Conservation (phyloP, 2,113 vertebrate species). For the Copsychus sechellarum region DNA sequence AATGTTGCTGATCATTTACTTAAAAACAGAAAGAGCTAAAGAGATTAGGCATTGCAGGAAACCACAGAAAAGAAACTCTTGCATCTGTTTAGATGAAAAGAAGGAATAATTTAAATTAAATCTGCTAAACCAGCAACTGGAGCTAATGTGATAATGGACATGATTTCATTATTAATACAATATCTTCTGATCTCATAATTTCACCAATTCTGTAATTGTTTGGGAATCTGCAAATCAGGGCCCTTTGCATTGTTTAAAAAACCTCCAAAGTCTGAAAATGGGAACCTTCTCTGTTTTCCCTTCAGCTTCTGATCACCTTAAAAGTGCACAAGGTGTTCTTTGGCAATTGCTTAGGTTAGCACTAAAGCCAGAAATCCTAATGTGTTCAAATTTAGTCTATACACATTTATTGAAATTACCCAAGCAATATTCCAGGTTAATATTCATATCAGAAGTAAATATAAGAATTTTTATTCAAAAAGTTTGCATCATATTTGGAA, state of each 20-base stretch:
- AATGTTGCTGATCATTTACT: not conserved
- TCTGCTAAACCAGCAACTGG: not conserved
- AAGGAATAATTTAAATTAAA: not conserved
- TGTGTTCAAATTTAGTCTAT: not conserved
- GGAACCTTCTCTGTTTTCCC: not conserved
- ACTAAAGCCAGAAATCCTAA: not conserved
- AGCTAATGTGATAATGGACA: not conserved
- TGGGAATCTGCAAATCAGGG: not conserved
- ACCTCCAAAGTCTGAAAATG: not conserved
- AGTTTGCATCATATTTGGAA: not conserved
- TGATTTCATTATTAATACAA: not conserved
- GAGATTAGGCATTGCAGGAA: not conserved
- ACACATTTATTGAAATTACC: not conserved
- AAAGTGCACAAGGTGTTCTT: not conserved
- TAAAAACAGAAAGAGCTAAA: not conserved
- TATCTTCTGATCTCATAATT: not conserved
- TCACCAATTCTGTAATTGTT: not conserved
- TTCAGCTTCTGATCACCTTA: not conserved
- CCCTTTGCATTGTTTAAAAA: not conserved
- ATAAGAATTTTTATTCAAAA: not conserved
- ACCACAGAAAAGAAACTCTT: not conserved
- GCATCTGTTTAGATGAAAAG: slow-evolving; percentile 1
- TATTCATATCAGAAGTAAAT: not conserved
- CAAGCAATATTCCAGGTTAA: not conserved
- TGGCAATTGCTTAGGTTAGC: not conserved